Evolutionary conservation across 2,888 invertebrate genomes (phyloP), one percentile per base, ranked within the genome.

Genomic region (Orthosia gothica): DNA sequence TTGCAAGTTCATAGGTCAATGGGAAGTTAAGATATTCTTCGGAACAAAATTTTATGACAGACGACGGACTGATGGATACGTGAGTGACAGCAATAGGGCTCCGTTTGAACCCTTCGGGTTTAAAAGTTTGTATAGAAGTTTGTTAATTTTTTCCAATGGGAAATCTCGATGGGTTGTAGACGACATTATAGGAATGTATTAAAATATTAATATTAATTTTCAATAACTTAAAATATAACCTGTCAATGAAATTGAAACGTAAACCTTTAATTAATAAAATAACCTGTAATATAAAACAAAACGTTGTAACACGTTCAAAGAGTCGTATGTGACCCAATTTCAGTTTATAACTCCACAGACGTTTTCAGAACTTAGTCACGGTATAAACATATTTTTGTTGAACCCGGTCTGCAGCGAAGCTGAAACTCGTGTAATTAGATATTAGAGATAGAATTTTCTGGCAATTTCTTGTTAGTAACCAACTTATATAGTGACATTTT

Each of bases 341-440:
- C 23, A 61, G 55, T 69, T 26, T 47, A 20, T 23, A 47, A 72
- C 40, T 69, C n/a, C 3, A 49, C 68, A 55, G 59, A 59, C 13
- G 54, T 58, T 67, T 47, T 54, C 12, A 5, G 18, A 75, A 75
- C 63, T 59, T 70, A 62, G 49, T 45, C 40, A 49, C 15, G 47
- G 7, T 62, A 23, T 50, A 74, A 74, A 80, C 67, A 75, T 58
- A 49, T 69, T 74, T 76, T 58, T 69, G 50, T 58, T 66, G 4
- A 32, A 69, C 69, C 65, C 52, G 1, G 32, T 52, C 45, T 49
- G 52, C 47, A 70, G 49, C 26, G 16, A 55, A 47, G 47, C 40
- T 1, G 13, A 62, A 76, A 76, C 58, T 72, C 58, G 3, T 32
- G 50, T 69, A 76, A 81, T 76, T 72, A 76, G 47, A 55, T 63